Evolutionary conservation across 2,888 invertebrate genomes (phyloP).

Genomic region (Orgyia antiqua): DNA sequence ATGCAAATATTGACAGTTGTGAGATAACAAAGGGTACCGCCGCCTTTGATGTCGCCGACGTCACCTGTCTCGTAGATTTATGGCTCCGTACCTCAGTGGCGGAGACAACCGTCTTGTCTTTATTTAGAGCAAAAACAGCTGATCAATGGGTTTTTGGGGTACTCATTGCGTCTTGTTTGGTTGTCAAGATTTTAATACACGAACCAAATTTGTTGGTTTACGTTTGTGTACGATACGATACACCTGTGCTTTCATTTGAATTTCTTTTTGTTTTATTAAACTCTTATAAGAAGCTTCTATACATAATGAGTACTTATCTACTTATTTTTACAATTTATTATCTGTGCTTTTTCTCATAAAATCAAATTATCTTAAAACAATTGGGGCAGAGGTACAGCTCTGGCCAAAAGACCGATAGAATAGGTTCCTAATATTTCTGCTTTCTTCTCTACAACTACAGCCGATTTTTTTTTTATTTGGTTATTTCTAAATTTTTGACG

Average conservation of each 20-base stretch:
- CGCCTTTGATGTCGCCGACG: constrained; percentile 48
- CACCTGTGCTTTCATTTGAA: neutral
- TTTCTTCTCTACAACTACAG: no score
- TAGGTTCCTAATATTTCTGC: no score
- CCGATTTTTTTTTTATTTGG: no score
- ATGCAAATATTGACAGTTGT: constrained; percentile 55
- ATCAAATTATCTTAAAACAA: no score
- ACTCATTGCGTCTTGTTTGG: constrained; percentile 5
- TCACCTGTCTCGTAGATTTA: constrained; percentile 40
- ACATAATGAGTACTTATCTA: no score
- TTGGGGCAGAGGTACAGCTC: no score
- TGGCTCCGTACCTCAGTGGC: constrained; percentile 14
- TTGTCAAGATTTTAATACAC: neutral
- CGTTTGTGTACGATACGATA: neutral
- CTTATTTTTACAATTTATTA: no score
- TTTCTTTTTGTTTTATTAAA: no score
- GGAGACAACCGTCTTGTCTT: constrained; percentile 17
- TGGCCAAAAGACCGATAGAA: no score
- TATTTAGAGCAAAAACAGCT: constrained; percentile 26
- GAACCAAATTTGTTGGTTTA: neutral
- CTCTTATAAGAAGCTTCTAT: no score
- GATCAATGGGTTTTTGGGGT: constrained; percentile 24
- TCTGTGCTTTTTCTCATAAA: no score
- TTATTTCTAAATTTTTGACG: no score
- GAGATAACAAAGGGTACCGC: constrained; percentile 47